A percentile compares a stretch with the other conserved stretches of the same genome.
Conservation (phyloP, 2,888 invertebrate genomes). For the Drosophila lutescens region DNA sequence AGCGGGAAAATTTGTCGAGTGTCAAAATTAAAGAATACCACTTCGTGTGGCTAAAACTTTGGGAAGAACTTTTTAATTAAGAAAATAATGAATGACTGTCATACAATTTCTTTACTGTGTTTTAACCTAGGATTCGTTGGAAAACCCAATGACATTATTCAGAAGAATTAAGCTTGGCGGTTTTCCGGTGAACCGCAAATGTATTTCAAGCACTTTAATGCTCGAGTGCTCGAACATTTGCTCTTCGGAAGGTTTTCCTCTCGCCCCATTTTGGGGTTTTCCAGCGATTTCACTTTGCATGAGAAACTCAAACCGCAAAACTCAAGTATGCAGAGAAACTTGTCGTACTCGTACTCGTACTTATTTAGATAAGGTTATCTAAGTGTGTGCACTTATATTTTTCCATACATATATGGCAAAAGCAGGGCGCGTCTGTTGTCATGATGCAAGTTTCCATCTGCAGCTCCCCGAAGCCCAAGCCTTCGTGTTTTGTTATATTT, state of each 20-base stretch:
- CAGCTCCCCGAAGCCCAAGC: slow-evolving; percentile 10
- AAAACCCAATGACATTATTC: background rate
- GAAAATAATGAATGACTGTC: slow-evolving; percentile 3
- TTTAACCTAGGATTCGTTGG: background rate
- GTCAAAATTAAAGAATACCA: background rate
- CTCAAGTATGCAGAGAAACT: slow-evolving; percentile 15
- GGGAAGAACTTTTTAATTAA: slow-evolving; percentile 21
- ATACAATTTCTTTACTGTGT: background rate
- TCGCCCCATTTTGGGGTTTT: slow-evolving; percentile 6
- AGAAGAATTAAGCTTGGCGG: slow-evolving; percentile 1
- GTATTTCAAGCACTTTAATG: slow-evolving; percentile 25
- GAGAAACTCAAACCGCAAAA: slow-evolving; percentile 21
- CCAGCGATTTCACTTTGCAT: slow-evolving; percentile 25
- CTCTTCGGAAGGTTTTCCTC: slow-evolving; percentile 1
- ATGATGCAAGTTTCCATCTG: slow-evolving; percentile 37
- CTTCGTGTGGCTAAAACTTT: background rate
- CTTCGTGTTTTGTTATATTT: slow-evolving; percentile 50
- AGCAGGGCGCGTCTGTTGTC: slow-evolving; percentile 27
- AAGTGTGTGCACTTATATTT: background rate
- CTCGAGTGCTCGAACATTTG: slow-evolving; percentile 14
- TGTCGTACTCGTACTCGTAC: background rate
- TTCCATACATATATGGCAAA: slow-evolving; percentile 3
- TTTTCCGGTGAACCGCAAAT: slow-evolving; percentile 21
- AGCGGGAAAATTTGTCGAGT: background rate
- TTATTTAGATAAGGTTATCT: slow-evolving; percentile 17